Evolutionary conservation across 2,888 invertebrate genomes (phyloP), one percentile per base, ranked within the genome.

Genomic region (Hyppa rectilinea): DNA sequence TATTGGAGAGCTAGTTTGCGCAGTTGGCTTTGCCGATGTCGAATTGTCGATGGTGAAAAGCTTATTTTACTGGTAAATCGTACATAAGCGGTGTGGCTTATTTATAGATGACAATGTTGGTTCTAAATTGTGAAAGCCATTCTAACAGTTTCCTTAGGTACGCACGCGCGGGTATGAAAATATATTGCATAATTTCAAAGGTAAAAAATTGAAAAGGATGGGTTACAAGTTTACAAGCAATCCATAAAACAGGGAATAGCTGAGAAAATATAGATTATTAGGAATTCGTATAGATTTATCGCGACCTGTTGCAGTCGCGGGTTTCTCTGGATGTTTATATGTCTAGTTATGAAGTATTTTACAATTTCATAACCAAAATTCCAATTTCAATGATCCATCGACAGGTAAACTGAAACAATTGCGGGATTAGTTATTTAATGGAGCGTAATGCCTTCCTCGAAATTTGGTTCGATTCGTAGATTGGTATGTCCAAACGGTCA

Each of bases 391-490:
- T 66, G 58, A 62, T 56, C 26, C 40, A 26, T 52, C 62, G 56
- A 40, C 64, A 71, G 68, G 70, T 79, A 69, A 80, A 77, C 68
- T 73, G 61, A 75, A 75, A 85, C 80, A 87, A 83, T 78, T 69
- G 64, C 64, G 65, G 82, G 80, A 83, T 88, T 85, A 80, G 70
- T 72, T 85, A 84, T 80, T 85, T 86, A 89, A 87, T 87, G 85
- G 83, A 90, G 87, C 90, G 89, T 89, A 88, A 87, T 88, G 80
- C 88, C 88, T 87, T 82, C 87, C 81, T 86, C 81, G 53, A 84
- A 84, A 86, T 86, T 85, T 83, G 71, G 71, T 85, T 84, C 83
- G 77, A 83, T 85, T 82, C 66, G 76, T 81, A 80, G 76, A 84
- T 85, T 77, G 81, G 82, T 83, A 82, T 86, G 85, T 77, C 82